Percentiles rank a stretch among this genome's conserved stretches.
Evolutionary conservation across 2,113 vertebrate genomes (phyloP).

Genomic region (Argyrosomus japonicus): DNA sequence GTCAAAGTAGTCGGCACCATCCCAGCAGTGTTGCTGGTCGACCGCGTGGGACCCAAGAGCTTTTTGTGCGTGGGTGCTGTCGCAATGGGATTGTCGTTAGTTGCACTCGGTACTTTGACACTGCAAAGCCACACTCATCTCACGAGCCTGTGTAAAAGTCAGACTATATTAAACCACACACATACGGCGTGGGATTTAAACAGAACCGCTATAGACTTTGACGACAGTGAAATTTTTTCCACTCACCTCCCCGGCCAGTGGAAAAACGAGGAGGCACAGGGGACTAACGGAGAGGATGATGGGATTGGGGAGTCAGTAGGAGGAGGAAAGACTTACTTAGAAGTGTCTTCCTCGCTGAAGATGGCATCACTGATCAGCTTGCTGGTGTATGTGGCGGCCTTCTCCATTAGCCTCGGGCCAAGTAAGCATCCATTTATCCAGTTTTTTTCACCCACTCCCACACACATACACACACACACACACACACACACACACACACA

Average conservation of each 20-base stretch:
- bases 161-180: constrained; percentile 77
- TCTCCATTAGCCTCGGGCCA: constrained; percentile 95
- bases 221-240: constrained; percentile 21
- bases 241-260: constrained; percentile 29
- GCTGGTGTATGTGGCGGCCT: constrained; percentile 92
- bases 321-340: constrained; percentile 41
- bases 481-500: background rate
- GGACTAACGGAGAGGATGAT: constrained; percentile 53
- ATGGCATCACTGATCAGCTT: constrained; percentile 92
- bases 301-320: constrained; percentile 29
- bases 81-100: constrained; percentile 88
- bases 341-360: constrained; percentile 86
- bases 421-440: constrained; percentile 85
- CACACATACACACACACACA: too few relatives aligned
- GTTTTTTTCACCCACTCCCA: too few relatives aligned
- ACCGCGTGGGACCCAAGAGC: constrained; percentile 91
- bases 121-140: constrained; percentile 89
- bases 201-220: constrained; percentile 30
- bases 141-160: constrained; percentile 87
- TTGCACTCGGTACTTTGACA: constrained; percentile 88
- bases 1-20: constrained; percentile 93
- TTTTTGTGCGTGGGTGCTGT: constrained; percentile 92
- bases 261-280: constrained; percentile 39
- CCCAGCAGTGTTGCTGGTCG: constrained; percentile 91
- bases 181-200: constrained; percentile 62